Percentiles rank a stretch among this genome's conserved stretches.
These are phyloP conservation scores for Drosophila repletoides DNA, from an alignment of 1,140 invertebrate species.

Conservation along the genomic window DNA sequence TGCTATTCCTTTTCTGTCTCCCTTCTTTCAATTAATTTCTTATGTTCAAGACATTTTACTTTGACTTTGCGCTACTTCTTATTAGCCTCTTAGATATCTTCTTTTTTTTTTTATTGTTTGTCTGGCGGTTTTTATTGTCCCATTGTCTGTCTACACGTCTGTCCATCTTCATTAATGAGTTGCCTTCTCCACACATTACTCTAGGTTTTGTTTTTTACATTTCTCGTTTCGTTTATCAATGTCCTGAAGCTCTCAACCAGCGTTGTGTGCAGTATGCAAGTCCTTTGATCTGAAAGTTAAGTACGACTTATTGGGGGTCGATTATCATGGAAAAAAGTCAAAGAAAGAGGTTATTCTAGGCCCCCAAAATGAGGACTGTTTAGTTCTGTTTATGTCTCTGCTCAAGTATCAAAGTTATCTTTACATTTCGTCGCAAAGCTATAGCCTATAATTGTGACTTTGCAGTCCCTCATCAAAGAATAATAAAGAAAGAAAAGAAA, in stretches of 20 bases:
- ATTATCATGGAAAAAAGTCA: too few species aligned
- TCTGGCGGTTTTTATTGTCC: slow-evolving; percentile 8
- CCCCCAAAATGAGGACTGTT: too few species aligned
- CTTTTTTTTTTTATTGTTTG: neutral
- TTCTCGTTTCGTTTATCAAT: slow-evolving; percentile 12
- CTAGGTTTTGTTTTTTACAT: slow-evolving; percentile 8
- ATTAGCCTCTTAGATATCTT: slow-evolving; percentile 30
- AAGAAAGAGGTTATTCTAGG: too few species aligned
- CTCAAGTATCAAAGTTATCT: too few species aligned
- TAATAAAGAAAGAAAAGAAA: too few species aligned
- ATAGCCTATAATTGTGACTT: too few species aligned
- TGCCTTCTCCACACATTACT: neutral
- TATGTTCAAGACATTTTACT: slow-evolving; percentile 40
- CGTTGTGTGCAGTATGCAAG: slow-evolving; percentile 20
- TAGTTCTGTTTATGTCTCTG: too few species aligned
- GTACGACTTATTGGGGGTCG: slow-evolving; percentile 15
- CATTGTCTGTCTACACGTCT: slow-evolving; percentile 29
- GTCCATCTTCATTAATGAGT: slow-evolving; percentile 47
- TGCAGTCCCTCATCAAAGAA: too few species aligned
- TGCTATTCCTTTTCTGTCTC: neutral
- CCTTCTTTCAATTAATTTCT: slow-evolving; percentile 46
- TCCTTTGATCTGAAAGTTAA: slow-evolving; percentile 25
- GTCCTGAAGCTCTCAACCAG: neutral
- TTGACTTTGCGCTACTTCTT: slow-evolving; percentile 10
- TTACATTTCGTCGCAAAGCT: too few species aligned